Evolutionary conservation across 2,113 vertebrate genomes (phyloP), one percentile per base, ranked within the genome.

Genomic region (Camelus dromedarius): DNA sequence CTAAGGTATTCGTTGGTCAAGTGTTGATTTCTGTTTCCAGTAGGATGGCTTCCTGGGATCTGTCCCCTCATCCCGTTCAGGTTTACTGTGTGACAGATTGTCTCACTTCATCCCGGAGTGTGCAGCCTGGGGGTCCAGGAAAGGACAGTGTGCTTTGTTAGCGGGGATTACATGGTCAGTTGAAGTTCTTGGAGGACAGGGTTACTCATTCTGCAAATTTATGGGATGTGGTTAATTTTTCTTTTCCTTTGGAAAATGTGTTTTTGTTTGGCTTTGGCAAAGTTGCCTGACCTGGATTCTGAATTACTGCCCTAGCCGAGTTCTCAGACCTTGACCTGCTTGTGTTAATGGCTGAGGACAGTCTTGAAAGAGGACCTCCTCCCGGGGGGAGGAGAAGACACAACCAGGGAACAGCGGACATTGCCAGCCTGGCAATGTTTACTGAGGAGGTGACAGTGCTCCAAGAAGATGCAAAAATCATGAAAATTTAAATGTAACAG

Each of bases 181-280:
- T 54, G 76, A 91, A 80, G 89, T 22, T 83, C 50, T 95, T 83
- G 8, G 52, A 91, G 52, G 96, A 96, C 93, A 92, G 85, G 80
- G 72, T 97, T 94, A 77, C 77, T 93, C 94, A 93, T 88, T 96
- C 66, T 16, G 94, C 79, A 97, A 97, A 89, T 97, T 67, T 81
- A 91, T 81, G 77, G 95, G 35, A 87, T 96, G 95, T 89, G 69
- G 85, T 77, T 26, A n/a, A 94, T 86, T 96, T 96, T 91, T 72
- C 93, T 62, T 38, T 93, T 95, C 89, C 93, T 85, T 80, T 97
- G 97, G 91, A 58, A 98, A 97, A 97, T 96, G 93, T 98, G 97
- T 82, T 98, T 98, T 96, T 97, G 85, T 98, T 98, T 97, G 96
- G 77, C 77, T 97, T 95, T 97, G 96, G 98, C 97, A 81, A 66